These are phyloP conservation scores for Manis pentadactyla DNA, from an alignment of 2,797 vertebrate genomes.

Conservation along the genomic window DNA sequence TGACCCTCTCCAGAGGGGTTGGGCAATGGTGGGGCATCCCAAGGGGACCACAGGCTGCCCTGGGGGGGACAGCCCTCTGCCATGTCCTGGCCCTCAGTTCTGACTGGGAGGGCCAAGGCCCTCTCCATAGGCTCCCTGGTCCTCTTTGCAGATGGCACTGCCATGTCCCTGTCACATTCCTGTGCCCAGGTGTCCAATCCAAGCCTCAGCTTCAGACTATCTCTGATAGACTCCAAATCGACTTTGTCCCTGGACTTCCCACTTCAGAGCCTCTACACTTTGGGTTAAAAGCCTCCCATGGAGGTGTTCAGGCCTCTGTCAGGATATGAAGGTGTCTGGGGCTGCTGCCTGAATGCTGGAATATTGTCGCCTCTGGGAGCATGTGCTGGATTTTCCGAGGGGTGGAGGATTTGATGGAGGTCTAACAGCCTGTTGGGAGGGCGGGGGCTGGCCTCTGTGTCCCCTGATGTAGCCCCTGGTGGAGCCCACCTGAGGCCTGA, in stretches of 20 bases:
- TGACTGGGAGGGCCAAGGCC: no score
- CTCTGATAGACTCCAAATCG: not conserved
- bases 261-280: no score
- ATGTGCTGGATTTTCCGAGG: not conserved
- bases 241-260: not conserved
- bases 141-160: not conserved
- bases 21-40: no score
- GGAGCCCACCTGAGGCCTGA: not conserved
- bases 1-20: not conserved
- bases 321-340: not conserved
- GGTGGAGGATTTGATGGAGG: not conserved
- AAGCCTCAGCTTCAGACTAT: not conserved
- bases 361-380: not conserved
- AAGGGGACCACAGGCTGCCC: fast-evolving
- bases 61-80: not conserved
- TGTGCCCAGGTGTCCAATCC: not conserved
- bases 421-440: not conserved
- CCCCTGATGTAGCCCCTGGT: fast-evolving
- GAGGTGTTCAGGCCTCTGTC: not conserved
- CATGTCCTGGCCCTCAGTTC: not conserved
- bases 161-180: fast-evolving
- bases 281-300: no score
- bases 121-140: not conserved
- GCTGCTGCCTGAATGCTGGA: no score
- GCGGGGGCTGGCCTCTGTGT: not conserved